A percentile compares a stretch with the other conserved stretches of the same genome.
Evolutionary conservation across 2,888 invertebrate genomes (phyloP).

Genomic region (Hoplodrina ambigua): DNA sequence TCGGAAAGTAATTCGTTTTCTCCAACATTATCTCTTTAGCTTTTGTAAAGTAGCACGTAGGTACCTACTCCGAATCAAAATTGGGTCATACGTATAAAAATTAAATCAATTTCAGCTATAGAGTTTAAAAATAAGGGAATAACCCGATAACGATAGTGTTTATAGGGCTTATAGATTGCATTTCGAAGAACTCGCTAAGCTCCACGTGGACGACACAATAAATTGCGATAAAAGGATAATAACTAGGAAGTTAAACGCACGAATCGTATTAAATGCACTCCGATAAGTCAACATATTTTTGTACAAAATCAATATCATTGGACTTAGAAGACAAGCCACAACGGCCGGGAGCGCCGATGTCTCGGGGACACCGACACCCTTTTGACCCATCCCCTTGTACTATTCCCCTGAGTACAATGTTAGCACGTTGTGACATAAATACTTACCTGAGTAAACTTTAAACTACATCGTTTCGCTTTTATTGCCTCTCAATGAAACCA

Average conservation of each 20-base stretch:
- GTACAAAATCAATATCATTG: slow-evolving; percentile 79
- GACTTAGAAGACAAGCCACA: slow-evolving; percentile 75
- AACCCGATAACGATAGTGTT: slow-evolving; percentile 4
- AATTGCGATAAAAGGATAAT: slow-evolving; percentile 37
- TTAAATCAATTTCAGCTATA: neutral
- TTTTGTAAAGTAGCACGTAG: slow-evolving; percentile 15
- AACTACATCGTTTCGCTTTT: slow-evolving; percentile 80
- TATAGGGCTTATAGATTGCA: slow-evolving; percentile 26
- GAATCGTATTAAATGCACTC: slow-evolving; percentile 35
- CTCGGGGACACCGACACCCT: slow-evolving; percentile 76
- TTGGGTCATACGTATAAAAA: neutral
- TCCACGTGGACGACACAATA: slow-evolving; percentile 31
- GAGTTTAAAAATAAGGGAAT: neutral
- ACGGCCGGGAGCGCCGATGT: slow-evolving; percentile 74
- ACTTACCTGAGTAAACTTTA: slow-evolving; percentile 83
- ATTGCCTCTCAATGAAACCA: slow-evolving; percentile 73
- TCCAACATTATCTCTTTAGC: slow-evolving; percentile 28
- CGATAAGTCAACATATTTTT: slow-evolving; percentile 60
- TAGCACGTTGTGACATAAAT: slow-evolving; percentile 85
- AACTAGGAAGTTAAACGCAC: slow-evolving; percentile 20
- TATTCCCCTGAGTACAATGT: slow-evolving; percentile 79
- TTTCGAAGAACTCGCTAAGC: slow-evolving; percentile 28
- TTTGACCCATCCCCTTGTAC: slow-evolving; percentile 77
- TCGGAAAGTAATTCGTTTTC: slow-evolving; percentile 26
- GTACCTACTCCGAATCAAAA: slow-evolving; percentile 3